Evolutionary conservation across 2,888 invertebrate species (phyloP), one percentile per base, ranked within the genome.

Genomic region (Cerastoderma edule): DNA sequence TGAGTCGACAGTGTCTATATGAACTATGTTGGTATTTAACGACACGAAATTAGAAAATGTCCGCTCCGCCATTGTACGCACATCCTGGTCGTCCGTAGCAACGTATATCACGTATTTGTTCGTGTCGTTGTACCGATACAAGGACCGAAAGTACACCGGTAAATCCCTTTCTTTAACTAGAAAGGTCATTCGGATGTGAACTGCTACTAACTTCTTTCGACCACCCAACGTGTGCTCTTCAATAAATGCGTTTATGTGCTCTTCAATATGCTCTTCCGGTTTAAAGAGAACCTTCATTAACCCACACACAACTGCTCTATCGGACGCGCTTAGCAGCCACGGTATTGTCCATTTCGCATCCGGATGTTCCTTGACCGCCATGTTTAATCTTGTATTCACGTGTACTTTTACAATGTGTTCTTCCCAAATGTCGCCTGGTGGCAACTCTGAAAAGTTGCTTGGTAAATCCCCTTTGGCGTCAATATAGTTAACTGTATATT

Each of bases 121-220:
- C 2, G 8, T 35, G 60, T 60, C 24, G 8, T n/a, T 24, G 27
- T 39, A 60, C 19, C 19, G n/a, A 6, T 22, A n/a, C 5, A 60
- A 30, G 32, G 72, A 75, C 0, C 28, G 19, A 2, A 67, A 64
- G 19, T 75, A 44, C 1, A 63, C 48, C 13, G 24, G 60, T 10
- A 60, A 4, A 24, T 39, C 60, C 3, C 8, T 22, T 22, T 5
- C 24, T 16, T 33, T 19, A 8, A 39, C 19, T 39, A 60, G 39
- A 39, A 60, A 60, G 8, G 5, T 69, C 2, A 64, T 39, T 2
- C 79, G 60, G 13, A 79, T 64, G 67, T 79, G 79, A 30, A 54
- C 67, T 22, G 71, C 71, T 22, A 76, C 63, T 5, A 76, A 28
- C 19, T 60, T 28, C 24, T 39, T 35, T 0, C 27, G 27, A 13